Evolutionary conservation across 1,140 invertebrate genomes (phyloP), one percentile per base, ranked within the genome.

Genomic region (Pseudomyrmex concolor): DNA sequence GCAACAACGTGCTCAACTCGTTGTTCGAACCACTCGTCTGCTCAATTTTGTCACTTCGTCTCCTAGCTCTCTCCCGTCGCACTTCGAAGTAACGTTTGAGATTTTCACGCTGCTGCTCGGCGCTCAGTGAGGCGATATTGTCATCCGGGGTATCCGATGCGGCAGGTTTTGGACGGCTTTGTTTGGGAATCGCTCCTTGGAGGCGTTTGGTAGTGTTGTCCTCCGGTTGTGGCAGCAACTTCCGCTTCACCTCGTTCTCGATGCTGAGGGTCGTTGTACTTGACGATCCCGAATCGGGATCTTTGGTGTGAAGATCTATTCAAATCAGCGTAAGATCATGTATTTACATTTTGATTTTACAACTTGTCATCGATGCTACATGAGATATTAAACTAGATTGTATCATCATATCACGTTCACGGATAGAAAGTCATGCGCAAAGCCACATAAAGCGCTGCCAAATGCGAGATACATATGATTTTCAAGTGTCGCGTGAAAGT

Each of bases 111-210:
- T 60, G 83, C 55, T 88, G 80, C 1, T 80, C 76, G 7, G 17
- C 19, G n/a, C 45, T 60, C 34, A 34, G 34, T 34, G 84, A 59
- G 15, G 84, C 70, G 9, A 84, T 71, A 22, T 82, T 87, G 67
- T 88, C 73, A 59, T 86, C 71, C 70, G 54, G 43, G 9, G 66
- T 7, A 68, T 91, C 84, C 43, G 83, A 59, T 43, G 78, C 51
- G 3, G 84, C 19, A 8, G 78, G 84, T 82, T 91, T 91, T 70
- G 91, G 85, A 74, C 94, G 92, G 76, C 88, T 95, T 91, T 96
- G 96, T 89, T 97, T 97, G 34, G 96, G 96, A 88, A 97, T 97
- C 55, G 97, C 96, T 13, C 97, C 97, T 85, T 97, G 95, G 90
- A 96, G 95, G 45, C 94, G 94, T 66, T 94, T 80, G 1, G 19